Evolutionary conservation across 1,140 invertebrate species (phyloP).

Genomic region (Drosophila ficusphila): DNA sequence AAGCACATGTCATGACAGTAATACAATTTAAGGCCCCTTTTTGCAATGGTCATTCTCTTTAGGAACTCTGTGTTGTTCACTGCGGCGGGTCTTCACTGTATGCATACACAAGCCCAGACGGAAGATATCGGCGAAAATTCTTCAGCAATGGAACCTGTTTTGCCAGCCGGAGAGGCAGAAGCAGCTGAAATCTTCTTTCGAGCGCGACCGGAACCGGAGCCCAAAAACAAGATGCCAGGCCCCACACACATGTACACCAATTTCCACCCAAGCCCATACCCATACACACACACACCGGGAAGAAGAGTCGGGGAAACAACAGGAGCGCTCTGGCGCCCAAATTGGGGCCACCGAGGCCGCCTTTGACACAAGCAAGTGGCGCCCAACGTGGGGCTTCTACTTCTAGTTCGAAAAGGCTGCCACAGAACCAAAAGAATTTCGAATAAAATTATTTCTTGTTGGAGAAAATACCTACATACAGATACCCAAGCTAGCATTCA

Average conservation of each 20-base stretch:
- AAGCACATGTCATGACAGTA: constrained; percentile 12
- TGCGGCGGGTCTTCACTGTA: constrained; percentile 26
- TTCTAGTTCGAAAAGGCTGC: too few relatives aligned
- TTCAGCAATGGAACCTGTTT: constrained; percentile 74
- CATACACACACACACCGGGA: neutral
- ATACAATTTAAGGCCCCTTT: neutral
- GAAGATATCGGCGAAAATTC: constrained; percentile 67
- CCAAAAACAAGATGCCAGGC: constrained; percentile 53
- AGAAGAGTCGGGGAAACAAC: constrained; percentile 13
- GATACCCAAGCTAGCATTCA: too few relatives aligned
- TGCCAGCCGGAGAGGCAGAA: constrained; percentile 18
- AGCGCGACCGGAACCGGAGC: constrained; percentile 58
- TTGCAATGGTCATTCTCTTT: constrained; percentile 2
- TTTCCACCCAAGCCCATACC: constrained; percentile 2
- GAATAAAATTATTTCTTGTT: too few relatives aligned
- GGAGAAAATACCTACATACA: too few relatives aligned
- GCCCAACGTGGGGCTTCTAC: neutral
- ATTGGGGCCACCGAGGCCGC: neutral
- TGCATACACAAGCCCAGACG: constrained; percentile 1
- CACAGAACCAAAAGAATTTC: neutral
- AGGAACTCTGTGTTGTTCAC: neutral
- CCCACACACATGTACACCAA: constrained; percentile 1
- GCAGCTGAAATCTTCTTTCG: constrained; percentile 52
- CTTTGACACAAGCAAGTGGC: neutral
- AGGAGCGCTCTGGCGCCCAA: constrained; percentile 17